Evolutionary conservation across 2,888 invertebrate genomes (phyloP).

Genomic region (Proisotoma minuta): DNA sequence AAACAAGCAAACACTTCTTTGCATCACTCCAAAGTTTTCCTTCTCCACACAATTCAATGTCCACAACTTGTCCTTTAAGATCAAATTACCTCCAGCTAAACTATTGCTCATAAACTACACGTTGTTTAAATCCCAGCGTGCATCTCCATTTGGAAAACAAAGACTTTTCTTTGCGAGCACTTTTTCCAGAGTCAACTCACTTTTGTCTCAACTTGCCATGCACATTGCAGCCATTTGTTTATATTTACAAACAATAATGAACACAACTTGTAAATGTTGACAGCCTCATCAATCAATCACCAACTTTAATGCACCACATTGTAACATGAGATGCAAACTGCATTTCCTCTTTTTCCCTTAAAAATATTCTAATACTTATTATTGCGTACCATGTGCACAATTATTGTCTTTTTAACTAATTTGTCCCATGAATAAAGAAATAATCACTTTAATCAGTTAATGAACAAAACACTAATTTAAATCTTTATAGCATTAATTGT

Average conservation of each 20-base stretch:
- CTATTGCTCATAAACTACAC: too few relatives aligned
- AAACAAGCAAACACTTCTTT: conserved; percentile 5
- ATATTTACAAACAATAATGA: conserved; percentile 2
- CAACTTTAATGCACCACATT: not conserved
- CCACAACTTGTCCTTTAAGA: not conserved
- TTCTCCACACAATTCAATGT: not conserved
- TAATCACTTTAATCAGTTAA: too few relatives aligned
- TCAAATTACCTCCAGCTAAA: conserved; percentile 10
- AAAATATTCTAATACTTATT: too few relatives aligned
- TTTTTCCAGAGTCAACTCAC: not conserved
- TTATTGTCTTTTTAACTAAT: too few relatives aligned
- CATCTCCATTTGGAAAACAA: not conserved
- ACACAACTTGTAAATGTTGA: too few relatives aligned
- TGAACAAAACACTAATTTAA: too few relatives aligned
- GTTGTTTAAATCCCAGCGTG: too few relatives aligned
- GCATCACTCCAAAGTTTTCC: conserved; percentile 12
- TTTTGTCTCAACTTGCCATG: not conserved
- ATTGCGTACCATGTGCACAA: too few relatives aligned
- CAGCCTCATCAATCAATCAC: conserved; percentile 1
- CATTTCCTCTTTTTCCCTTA: not conserved
- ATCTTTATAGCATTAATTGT: too few relatives aligned
- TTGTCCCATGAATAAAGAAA: too few relatives aligned
- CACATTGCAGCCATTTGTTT: not conserved
- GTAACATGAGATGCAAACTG: not conserved
- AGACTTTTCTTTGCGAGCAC: not conserved